A percentile compares a stretch with the other conserved stretches of the same genome.
Evolutionary conservation across 1,140 invertebrate genomes (phyloP).

Genomic region (Augochlora pura): DNA sequence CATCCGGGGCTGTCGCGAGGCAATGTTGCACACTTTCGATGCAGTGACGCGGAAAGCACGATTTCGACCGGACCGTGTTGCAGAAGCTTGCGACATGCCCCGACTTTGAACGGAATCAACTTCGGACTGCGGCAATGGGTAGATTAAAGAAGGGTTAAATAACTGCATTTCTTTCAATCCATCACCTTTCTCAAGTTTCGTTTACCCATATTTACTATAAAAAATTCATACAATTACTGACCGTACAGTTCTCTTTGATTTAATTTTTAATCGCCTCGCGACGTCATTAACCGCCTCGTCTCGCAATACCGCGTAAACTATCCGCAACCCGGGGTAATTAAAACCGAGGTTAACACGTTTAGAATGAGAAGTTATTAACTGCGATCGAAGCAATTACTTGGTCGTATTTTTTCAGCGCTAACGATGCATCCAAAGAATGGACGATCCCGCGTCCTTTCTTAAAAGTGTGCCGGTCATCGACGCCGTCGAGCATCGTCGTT

Average conservation of each 20-base stretch:
- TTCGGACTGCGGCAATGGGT: too few relatives aligned
- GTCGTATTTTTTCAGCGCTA: slow-evolving; percentile 64
- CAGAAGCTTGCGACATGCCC: slow-evolving; percentile 6
- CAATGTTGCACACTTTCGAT: slow-evolving; percentile 38
- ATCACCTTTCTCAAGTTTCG: too few relatives aligned
- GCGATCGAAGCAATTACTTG: slow-evolving; percentile 64
- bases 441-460: slow-evolving; percentile 16
- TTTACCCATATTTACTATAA: too few relatives aligned
- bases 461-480: slow-evolving; percentile 24
- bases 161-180: too few relatives aligned
- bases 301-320: slow-evolving; percentile 43
- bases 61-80: slow-evolving; percentile 23
- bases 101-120: not conserved
- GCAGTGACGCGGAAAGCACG: slow-evolving; percentile 33
- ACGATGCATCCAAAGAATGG: slow-evolving; percentile 63
- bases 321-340: slow-evolving; percentile 55
- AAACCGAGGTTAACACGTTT: slow-evolving; percentile 68
- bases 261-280: not conserved
- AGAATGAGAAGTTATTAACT: slow-evolving; percentile 69
- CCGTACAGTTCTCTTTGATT: not conserved
- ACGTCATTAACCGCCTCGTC: slow-evolving; percentile 40
- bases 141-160: too few relatives aligned
- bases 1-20: slow-evolving; percentile 46
- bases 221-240: not conserved
- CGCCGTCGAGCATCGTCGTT: slow-evolving; percentile 26